Conservation (phyloP, 1,140 invertebrate species). For the Lamellibrachia luymesi region DNA sequence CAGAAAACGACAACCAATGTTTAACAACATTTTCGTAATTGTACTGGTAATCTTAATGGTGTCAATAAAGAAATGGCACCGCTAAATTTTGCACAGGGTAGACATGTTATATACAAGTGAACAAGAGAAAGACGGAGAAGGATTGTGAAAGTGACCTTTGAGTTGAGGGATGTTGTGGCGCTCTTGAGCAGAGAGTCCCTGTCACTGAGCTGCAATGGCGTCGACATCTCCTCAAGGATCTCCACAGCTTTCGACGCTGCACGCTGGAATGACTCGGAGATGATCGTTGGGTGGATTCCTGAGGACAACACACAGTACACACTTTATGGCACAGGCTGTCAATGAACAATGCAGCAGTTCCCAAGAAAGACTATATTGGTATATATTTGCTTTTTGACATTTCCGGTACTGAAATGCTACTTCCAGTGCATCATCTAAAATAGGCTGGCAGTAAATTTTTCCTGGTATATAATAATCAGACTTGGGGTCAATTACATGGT, state of each 20-base stretch:
- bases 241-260: slow-evolving; percentile 82
- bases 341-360: too few relatives aligned
- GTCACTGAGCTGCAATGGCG: slow-evolving; percentile 83
- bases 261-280: slow-evolving; percentile 94
- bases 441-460: background rate
- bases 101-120: background rate
- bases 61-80: background rate
- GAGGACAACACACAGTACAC: slow-evolving; percentile 18
- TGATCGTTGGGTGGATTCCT: slow-evolving; percentile 94
- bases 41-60: background rate
- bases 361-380: background rate
- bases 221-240: slow-evolving; percentile 83
- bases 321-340: too few relatives aligned
- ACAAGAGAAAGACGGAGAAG: background rate
- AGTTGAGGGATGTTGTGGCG: slow-evolving; percentile 96
- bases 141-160: slow-evolving; percentile 70
- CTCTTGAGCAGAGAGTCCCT: slow-evolving; percentile 86
- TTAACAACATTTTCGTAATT: background rate
- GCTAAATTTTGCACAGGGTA: background rate
- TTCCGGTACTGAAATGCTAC: background rate
- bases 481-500: background rate
- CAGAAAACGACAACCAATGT: slow-evolving; percentile 23
- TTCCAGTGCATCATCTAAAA: background rate
- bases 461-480: background rate
- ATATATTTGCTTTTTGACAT: background rate